These are phyloP conservation scores for Rhinichthys klamathensis DNA, from an alignment of 2,113 vertebrate species.

Conservation along the genomic window DNA sequence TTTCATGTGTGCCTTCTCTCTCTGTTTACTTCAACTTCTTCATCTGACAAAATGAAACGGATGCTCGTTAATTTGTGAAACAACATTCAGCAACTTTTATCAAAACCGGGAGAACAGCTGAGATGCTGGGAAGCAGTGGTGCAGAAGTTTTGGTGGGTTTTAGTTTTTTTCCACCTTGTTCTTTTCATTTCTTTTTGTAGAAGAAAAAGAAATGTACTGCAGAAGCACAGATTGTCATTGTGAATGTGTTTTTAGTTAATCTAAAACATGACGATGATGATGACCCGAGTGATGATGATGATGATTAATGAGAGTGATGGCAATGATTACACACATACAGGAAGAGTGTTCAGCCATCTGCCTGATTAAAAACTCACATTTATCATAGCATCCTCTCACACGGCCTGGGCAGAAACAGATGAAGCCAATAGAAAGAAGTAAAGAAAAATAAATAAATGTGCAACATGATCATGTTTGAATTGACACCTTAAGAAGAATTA, in stretches of 20 bases:
- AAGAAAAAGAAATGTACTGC: background rate
- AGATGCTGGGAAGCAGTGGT: slow-evolving; percentile 51
- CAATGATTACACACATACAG: slow-evolving; percentile 50
- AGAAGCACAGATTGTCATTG: slow-evolving; percentile 55
- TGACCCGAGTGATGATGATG: slow-evolving; percentile 42
- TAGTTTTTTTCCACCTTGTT: slow-evolving; percentile 10
- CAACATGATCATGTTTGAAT: slow-evolving; percentile 62
- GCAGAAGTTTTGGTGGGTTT: slow-evolving; percentile 31
- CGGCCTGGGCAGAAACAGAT: slow-evolving; percentile 52
- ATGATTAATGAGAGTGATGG: slow-evolving; percentile 47
- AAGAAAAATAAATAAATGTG: slow-evolving; percentile 19
- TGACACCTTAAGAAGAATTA: slow-evolving; percentile 62
- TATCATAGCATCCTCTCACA: slow-evolving; percentile 57
- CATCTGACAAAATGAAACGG: slow-evolving; percentile 65
- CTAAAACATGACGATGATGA: slow-evolving; percentile 48
- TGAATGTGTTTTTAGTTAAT: slow-evolving; percentile 43
- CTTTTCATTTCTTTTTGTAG: background rate
- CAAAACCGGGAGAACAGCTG: slow-evolving; percentile 52
- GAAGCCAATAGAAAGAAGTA: slow-evolving; percentile 5
- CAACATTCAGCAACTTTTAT: slow-evolving; percentile 72
- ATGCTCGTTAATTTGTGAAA: slow-evolving; percentile 71
- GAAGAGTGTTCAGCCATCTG: slow-evolving; percentile 61
- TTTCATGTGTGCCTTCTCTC: slow-evolving; percentile 67
- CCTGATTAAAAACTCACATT: slow-evolving; percentile 63
- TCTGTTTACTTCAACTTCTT: slow-evolving; percentile 41